phyloP scores from a whole-genome alignment of 2,888 invertebrate species.

The Lobophora halterata region DNA sequence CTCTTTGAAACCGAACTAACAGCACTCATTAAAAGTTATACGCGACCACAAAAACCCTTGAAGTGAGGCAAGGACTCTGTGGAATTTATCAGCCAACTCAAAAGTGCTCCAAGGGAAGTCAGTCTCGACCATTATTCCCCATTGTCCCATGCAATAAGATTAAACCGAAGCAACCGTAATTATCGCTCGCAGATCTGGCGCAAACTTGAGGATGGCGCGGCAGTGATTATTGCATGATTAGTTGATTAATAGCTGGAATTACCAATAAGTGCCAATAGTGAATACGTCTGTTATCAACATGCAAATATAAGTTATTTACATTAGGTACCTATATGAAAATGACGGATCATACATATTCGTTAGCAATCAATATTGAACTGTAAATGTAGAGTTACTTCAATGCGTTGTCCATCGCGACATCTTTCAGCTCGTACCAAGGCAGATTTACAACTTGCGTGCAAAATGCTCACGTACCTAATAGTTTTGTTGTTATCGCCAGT shows the following conservation, averaged over 20 bases:
- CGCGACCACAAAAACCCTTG: conserved; percentile 57
- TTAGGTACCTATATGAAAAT: too few relatives aligned
- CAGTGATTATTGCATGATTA: conserved; percentile 16
- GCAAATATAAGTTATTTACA: conserved; percentile 13
- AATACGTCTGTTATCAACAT: too few relatives aligned
- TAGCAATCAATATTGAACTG: conserved; percentile 7
- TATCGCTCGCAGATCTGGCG: conserved; percentile 37
- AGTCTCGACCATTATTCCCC: conserved; percentile 62
- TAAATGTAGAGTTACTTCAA: not conserved
- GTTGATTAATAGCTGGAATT: too few relatives aligned
- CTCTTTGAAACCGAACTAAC: conserved; percentile 61
- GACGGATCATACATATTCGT: not conserved
- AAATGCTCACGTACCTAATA: conserved; percentile 65
- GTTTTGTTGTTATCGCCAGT: conserved; percentile 75
- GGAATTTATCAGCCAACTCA: conserved; percentile 67
- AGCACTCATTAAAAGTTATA: conserved; percentile 72
- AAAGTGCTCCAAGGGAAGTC: conserved; percentile 64
- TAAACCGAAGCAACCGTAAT: conserved; percentile 61
- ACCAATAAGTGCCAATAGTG: too few relatives aligned
- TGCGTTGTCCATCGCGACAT: conserved; percentile 6
- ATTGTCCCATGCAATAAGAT: conserved; percentile 73
- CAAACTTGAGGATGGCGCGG: conserved; percentile 19
- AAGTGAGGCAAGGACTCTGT: conserved; percentile 50
- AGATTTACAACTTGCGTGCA: conserved; percentile 53
- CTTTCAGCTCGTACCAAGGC: conserved; percentile 34